These are phyloP conservation scores for Anorthoa munda DNA, from an alignment of 2,888 invertebrate species.

Conservation along the genomic window DNA sequence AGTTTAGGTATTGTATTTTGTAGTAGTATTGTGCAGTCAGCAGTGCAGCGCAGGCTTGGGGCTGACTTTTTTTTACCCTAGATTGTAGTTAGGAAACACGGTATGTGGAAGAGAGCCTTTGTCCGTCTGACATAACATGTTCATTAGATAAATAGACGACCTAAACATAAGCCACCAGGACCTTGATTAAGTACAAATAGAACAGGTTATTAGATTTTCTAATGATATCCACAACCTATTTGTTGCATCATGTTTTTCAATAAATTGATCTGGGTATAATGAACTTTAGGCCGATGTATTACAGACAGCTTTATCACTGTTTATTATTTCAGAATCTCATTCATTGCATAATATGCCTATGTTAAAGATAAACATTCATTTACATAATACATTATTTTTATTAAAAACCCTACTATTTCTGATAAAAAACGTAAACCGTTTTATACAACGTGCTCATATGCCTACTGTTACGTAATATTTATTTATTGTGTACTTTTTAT, in stretches of 20 bases:
- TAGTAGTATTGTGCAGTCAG: too few species aligned
- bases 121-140: too few species aligned
- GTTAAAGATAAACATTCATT: neutral
- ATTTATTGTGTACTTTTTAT: neutral
- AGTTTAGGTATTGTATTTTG: neutral
- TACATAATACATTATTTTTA: slow-evolving; percentile 6
- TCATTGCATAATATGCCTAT: neutral
- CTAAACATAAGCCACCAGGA: neutral
- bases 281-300: neutral
- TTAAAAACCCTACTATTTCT: neutral
- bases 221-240: neutral
- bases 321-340: neutral
- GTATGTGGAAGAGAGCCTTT: too few species aligned
- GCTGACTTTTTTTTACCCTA: too few species aligned
- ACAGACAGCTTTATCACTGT: neutral
- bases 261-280: neutral
- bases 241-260: neutral
- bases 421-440: slow-evolving; percentile 16
- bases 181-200: neutral
- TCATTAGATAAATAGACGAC: too few species aligned
- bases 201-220: neutral
- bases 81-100: too few species aligned
- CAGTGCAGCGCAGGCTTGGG: too few species aligned
- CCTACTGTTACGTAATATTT: neutral
- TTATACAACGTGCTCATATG: slow-evolving; percentile 19